phyloP scores from a whole-genome alignment of 2,797 vertebrate species.

The Capromys pilorides region DNA sequence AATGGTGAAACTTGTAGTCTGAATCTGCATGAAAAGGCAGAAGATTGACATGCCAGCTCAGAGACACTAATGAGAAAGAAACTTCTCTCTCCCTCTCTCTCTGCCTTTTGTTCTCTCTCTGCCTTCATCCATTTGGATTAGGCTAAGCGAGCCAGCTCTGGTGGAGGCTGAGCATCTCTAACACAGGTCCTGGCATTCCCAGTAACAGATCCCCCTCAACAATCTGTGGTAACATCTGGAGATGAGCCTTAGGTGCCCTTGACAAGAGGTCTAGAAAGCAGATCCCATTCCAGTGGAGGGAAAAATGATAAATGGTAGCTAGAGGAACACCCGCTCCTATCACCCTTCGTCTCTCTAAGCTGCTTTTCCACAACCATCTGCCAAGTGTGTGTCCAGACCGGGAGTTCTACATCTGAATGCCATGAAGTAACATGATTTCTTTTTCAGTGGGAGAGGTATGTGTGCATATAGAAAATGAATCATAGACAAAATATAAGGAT shows the following conservation, averaged over 20 bases:
- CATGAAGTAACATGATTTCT: not conserved
- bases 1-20: not conserved
- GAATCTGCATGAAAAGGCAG: not conserved
- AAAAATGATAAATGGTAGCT: not conserved
- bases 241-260: not conserved
- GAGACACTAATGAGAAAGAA: not conserved
- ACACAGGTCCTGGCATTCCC: not conserved
- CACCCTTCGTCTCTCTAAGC: not conserved
- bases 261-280: not conserved
- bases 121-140: not conserved
- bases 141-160: not conserved
- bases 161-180: not conserved
- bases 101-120: not conserved
- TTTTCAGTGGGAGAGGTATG: not conserved
- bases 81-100: not conserved
- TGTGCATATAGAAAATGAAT: not conserved
- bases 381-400: too few relatives aligned
- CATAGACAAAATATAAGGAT: not conserved
- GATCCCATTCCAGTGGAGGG: not conserved
- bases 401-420: not conserved
- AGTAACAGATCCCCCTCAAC: not conserved
- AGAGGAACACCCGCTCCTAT: not conserved
- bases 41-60: not conserved
- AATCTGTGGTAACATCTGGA: not conserved
- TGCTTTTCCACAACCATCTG: not conserved